These are phyloP conservation scores for Bergia sp. DNA, from an alignment of 92 coral and sea anemone species.

Conservation along the genomic window DNA sequence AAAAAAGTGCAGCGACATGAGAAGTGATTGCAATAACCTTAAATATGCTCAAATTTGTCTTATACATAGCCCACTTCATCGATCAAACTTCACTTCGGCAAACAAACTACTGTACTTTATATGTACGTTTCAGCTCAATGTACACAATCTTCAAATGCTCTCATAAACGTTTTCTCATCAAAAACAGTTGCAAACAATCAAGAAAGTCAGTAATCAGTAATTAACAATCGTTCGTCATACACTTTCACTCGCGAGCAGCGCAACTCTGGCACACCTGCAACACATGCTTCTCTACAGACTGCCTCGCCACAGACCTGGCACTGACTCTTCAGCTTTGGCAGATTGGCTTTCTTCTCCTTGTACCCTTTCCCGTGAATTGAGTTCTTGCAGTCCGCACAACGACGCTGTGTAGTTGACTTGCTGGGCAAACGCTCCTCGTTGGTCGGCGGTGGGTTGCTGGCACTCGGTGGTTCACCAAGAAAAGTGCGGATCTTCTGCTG, in stretches of 20 bases:
- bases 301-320: conserved; percentile 23
- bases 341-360: conserved; percentile 9
- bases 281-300: neutral
- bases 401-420: neutral
- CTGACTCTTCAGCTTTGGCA: conserved; percentile 18
- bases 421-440: conserved; percentile 18
- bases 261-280: too few species aligned
- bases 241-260: too few species aligned
- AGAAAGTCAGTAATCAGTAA: too few species aligned
- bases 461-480: too few species aligned
- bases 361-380: neutral
- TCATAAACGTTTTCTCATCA: too few species aligned
- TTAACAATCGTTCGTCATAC: too few species aligned
- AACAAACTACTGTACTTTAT: conserved; percentile 18
- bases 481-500: conserved; percentile 1
- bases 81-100: neutral
- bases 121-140: conserved; percentile 33
- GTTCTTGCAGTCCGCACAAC: conserved; percentile 9
- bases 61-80: conserved; percentile 11
- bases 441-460: neutral
- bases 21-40: too few species aligned
- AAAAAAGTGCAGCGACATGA: too few species aligned
- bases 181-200: too few species aligned
- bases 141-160: conserved; percentile 16
- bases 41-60: neutral